phyloP scores from a whole-genome alignment of 2,113 vertebrate species.

The Lethenteron reissneri region DNA sequence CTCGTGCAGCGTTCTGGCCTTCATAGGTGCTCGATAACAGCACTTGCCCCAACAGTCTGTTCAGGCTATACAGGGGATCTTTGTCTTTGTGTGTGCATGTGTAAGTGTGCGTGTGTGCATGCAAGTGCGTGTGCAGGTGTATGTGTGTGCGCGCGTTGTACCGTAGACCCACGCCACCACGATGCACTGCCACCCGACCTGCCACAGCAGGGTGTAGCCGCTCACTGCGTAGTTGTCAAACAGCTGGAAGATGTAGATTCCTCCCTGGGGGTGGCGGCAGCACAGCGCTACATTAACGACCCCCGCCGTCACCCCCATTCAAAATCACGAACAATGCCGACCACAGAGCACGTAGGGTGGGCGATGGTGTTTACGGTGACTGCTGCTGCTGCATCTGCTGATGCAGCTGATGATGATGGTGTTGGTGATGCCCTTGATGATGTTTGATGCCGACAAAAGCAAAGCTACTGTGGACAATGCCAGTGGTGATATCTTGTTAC shows the following conservation, averaged over 20 bases:
- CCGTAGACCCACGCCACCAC: slow-evolving; percentile 4
- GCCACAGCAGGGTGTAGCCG: neutral
- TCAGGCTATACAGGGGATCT: too few relatives aligned
- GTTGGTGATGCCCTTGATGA: neutral
- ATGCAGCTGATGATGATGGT: neutral
- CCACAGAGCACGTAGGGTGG: neutral
- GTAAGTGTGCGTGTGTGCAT: too few relatives aligned
- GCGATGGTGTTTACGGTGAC: neutral
- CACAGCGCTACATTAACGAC: neutral
- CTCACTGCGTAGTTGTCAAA: slow-evolving; percentile 1
- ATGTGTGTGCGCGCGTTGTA: neutral
- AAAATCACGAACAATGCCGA: neutral
- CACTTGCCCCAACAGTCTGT: too few relatives aligned
- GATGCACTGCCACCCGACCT: slow-evolving; percentile 4
- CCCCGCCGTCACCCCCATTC: neutral
- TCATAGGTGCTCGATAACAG: too few relatives aligned
- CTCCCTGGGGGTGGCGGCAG: neutral
- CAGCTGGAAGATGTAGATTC: slow-evolving; percentile 5
- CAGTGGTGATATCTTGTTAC: too few relatives aligned
- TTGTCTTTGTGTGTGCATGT: too few relatives aligned
- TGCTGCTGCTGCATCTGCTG: neutral
- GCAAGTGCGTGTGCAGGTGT: too few relatives aligned
- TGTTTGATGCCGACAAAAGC: neutral
- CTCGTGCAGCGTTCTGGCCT: too few relatives aligned
- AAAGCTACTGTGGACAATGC: too few relatives aligned